Evolutionary conservation across 2,888 invertebrate species (phyloP).

Genomic region (Cosmia trapezina): DNA sequence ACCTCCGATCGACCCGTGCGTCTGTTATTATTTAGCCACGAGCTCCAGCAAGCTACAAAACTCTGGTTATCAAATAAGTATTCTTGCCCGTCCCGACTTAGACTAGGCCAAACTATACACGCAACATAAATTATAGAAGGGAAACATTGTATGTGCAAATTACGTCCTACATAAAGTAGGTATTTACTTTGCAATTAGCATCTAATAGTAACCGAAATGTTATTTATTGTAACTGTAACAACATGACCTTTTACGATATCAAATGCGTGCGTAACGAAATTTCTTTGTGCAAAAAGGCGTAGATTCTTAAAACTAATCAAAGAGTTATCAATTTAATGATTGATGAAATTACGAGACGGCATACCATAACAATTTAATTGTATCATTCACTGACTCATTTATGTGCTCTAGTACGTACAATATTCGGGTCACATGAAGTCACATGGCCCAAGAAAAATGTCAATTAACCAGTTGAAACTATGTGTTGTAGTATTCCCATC

Average conservation of each 20-base stretch:
- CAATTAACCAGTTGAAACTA: conserved; percentile 69
- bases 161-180: not conserved
- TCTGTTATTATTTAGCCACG: no score
- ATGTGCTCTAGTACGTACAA: conserved; percentile 62
- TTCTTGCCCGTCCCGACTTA: not conserved
- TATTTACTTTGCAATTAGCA: conserved; percentile 34
- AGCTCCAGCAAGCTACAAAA: not conserved
- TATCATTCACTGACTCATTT: conserved; percentile 74
- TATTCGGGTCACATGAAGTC: conserved; percentile 61
- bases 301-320: conserved; percentile 39
- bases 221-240: conserved; percentile 33
- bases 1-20: no score
- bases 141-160: conserved; percentile 11
- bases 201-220: conserved; percentile 22
- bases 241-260: conserved; percentile 9
- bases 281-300: conserved; percentile 1
- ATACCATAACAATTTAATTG: conserved; percentile 71
- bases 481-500: conserved; percentile 55
- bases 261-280: conserved; percentile 18
- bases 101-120: not conserved
- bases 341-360: conserved; percentile 67
- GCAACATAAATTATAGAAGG: not conserved
- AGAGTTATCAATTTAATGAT: conserved; percentile 55
- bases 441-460: conserved; percentile 68
- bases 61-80: not conserved